phyloP scores from a whole-genome alignment of 2,797 vertebrate species.

The Poeciliopsis infans region DNA sequence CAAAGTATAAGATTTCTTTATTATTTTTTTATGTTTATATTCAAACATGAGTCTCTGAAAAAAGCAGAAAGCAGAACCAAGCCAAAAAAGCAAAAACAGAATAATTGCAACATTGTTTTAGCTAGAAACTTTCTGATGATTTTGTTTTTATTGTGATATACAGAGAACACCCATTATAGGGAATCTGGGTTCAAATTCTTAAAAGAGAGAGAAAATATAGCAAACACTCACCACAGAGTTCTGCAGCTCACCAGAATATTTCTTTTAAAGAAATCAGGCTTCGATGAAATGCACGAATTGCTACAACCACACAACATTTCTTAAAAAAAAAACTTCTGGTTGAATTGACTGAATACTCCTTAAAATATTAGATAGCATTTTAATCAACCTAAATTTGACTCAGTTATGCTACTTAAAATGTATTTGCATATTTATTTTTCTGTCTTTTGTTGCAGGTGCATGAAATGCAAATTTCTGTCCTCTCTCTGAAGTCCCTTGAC shows the following conservation, averaged over 20 bases:
- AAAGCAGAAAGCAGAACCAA: not conserved
- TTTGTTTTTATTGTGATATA: not conserved
- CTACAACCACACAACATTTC: not conserved
- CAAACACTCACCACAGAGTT: not conserved
- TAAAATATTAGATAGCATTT: not conserved
- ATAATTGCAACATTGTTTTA: not conserved
- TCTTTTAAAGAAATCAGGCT: not conserved
- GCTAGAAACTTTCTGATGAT: not conserved
- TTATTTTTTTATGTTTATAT: not conserved
- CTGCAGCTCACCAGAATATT: not conserved
- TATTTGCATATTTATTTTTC: not conserved
- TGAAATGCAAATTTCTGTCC: slow-evolving; percentile 5
- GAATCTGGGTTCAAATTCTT: not conserved
- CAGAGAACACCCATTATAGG: not conserved
- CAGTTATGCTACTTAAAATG: not conserved
- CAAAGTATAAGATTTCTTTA: not conserved
- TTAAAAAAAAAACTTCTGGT: not conserved
- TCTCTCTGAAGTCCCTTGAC: slow-evolving; percentile 8
- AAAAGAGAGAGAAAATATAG: not conserved
- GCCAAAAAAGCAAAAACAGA: not conserved
- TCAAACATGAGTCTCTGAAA: not conserved
- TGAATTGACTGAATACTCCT: not conserved
- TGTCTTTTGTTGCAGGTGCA: not conserved
- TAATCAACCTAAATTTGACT: not conserved
- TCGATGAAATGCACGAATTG: not conserved